A percentile compares a stretch with the other conserved stretches of the same genome.
Conservation (phyloP, 2,888 invertebrate genomes). For the Lymantria dispar region DNA sequence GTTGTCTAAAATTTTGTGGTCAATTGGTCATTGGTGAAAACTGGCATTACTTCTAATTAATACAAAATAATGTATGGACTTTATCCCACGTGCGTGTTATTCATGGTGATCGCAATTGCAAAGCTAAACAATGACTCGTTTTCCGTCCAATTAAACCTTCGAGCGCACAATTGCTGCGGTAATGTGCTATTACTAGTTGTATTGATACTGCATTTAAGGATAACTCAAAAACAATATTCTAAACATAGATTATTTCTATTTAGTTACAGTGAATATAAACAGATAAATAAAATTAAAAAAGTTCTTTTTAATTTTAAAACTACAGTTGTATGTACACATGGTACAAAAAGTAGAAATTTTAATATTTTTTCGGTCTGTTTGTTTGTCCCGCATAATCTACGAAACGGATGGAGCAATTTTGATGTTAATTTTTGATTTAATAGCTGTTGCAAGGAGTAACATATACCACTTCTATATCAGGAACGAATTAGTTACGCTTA, state of each 20-base stretch:
- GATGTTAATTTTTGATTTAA: no score
- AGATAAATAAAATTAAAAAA: no score
- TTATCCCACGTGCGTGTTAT: neutral
- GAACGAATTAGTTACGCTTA: no score
- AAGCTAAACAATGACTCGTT: conserved; percentile 27
- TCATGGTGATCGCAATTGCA: neutral
- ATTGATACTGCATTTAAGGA: conserved; percentile 6
- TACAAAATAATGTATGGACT: neutral
- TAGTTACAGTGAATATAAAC: no score
- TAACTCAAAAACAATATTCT: conserved; percentile 1
- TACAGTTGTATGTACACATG: no score
- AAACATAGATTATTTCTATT: neutral
- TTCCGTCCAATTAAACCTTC: conserved; percentile 25
- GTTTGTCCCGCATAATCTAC: no score
- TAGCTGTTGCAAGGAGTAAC: no score
- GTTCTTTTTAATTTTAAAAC: no score
- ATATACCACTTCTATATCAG: no score
- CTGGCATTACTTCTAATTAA: neutral
- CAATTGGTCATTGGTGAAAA: neutral
- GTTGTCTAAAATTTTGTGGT: neutral
- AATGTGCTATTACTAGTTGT: conserved; percentile 4
- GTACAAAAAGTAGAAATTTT: no score
- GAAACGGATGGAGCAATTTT: no score
- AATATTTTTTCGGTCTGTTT: no score
- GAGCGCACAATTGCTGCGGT: conserved; percentile 5